phyloP scores from a whole-genome alignment of 2,797 vertebrate genomes.

The Calcarius lapponicus region DNA sequence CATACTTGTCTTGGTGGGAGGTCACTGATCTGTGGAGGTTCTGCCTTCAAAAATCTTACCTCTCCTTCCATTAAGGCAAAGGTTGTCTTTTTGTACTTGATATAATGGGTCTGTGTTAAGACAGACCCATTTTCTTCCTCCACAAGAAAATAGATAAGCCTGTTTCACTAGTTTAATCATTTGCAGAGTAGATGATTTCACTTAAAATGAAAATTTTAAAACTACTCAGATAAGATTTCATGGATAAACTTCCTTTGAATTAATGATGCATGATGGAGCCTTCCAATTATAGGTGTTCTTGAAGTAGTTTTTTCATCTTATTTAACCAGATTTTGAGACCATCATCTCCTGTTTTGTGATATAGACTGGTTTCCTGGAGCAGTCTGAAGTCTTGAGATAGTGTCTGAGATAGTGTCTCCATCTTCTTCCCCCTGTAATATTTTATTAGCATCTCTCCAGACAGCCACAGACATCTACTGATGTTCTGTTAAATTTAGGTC shows the following conservation, averaged over 20 bases:
- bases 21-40: background rate
- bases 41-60: background rate
- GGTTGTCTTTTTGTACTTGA: background rate
- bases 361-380: background rate
- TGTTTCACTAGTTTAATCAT: background rate
- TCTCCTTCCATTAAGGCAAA: background rate
- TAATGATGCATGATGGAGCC: background rate
- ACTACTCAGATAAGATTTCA: background rate
- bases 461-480: background rate
- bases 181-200: background rate
- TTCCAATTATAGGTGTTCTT: background rate
- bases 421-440: background rate
- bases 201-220: background rate
- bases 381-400: background rate
- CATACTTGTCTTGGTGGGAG: background rate
- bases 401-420: background rate
- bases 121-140: background rate
- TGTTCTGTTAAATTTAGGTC: background rate
- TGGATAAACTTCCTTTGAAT: background rate
- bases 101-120: background rate
- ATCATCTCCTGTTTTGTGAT: background rate
- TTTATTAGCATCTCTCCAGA: background rate
- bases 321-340: background rate
- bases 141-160: background rate
- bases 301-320: background rate